Percentiles rank a stretch among this genome's conserved stretches.
Conservation (phyloP, 1,140 invertebrate species). For the Drosophila lowei region DNA sequence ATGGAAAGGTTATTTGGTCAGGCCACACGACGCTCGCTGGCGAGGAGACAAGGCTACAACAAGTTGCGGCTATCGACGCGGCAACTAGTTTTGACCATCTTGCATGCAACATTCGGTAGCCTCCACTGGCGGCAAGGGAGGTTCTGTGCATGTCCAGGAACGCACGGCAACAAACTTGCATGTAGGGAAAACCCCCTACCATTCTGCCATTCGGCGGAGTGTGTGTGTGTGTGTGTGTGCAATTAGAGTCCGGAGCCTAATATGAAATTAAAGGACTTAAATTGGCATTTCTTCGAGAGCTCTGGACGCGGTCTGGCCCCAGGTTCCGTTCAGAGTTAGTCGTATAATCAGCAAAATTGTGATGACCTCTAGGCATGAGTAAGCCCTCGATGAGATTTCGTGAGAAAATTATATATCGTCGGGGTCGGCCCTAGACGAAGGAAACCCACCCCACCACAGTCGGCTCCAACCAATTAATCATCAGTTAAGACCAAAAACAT, state of each 20-base stretch:
- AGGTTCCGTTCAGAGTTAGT: slow-evolving; percentile 19
- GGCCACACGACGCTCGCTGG: slow-evolving; percentile 23
- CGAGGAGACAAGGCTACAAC: slow-evolving; percentile 59
- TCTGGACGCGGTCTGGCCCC: slow-evolving; percentile 16
- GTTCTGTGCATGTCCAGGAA: slow-evolving; percentile 55
- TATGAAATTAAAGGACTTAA: slow-evolving; percentile 69
- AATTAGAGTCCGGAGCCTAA: slow-evolving; percentile 60
- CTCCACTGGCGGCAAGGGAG: neutral
- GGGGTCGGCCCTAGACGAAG: slow-evolving; percentile 23
- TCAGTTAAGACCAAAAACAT: slow-evolving; percentile 71
- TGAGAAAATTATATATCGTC: slow-evolving; percentile 68
- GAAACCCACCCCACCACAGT: slow-evolving; percentile 7
- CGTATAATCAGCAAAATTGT: slow-evolving; percentile 51
- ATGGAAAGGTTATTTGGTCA: slow-evolving; percentile 64
- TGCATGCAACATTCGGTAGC: slow-evolving; percentile 54
- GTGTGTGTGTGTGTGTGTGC: slow-evolving; percentile 11
- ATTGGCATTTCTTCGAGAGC: slow-evolving; percentile 59
- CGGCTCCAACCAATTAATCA: slow-evolving; percentile 67
- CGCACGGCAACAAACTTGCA: slow-evolving; percentile 60
- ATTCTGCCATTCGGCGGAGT: neutral
- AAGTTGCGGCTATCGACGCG: slow-evolving; percentile 26
- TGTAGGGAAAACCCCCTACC: slow-evolving; percentile 1
- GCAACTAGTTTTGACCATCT: slow-evolving; percentile 19
- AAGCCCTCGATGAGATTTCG: slow-evolving; percentile 51
- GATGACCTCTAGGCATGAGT: slow-evolving; percentile 66